Conservation (phyloP, 2,113 vertebrate species). For the Oryzias curvinotus region DNA sequence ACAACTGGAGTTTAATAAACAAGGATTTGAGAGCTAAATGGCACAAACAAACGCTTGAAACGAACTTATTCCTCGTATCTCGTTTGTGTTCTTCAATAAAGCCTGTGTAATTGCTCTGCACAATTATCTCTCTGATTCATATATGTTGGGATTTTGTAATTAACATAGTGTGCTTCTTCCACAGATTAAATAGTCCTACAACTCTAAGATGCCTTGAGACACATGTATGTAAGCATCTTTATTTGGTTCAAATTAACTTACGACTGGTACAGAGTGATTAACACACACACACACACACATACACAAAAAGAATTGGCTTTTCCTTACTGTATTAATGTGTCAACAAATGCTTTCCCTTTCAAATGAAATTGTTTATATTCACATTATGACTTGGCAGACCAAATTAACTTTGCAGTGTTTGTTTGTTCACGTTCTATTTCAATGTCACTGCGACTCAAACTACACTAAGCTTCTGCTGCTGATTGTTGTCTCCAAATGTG, state of each 20-base stretch:
- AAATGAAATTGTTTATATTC: slow-evolving; percentile 44
- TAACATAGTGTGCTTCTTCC: slow-evolving; percentile 94
- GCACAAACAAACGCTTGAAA: slow-evolving; percentile 97
- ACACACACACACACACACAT: slow-evolving; percentile 42
- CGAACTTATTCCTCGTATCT: slow-evolving; percentile 94
- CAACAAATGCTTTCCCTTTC: slow-evolving; percentile 47
- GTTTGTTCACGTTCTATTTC: slow-evolving; percentile 43
- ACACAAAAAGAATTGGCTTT: slow-evolving; percentile 52
- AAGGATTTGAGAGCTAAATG: slow-evolving; percentile 97
- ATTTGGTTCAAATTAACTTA: slow-evolving; percentile 69
- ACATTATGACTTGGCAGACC: slow-evolving; percentile 47
- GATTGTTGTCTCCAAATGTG: slow-evolving; percentile 8
- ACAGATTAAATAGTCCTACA: slow-evolving; percentile 94
- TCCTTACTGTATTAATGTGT: slow-evolving; percentile 57
- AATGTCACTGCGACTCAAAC: slow-evolving; percentile 56
- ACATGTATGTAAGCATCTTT: slow-evolving; percentile 72
- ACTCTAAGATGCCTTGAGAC: slow-evolving; percentile 74
- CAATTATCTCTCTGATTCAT: slow-evolving; percentile 89
- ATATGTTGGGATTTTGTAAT: slow-evolving; percentile 95
- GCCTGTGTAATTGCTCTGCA: slow-evolving; percentile 91
- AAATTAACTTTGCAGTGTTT: slow-evolving; percentile 65
- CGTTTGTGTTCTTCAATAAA: slow-evolving; percentile 98
- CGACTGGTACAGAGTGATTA: slow-evolving; percentile 60
- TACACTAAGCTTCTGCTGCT: slow-evolving; percentile 26
- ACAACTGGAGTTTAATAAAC: slow-evolving; percentile 97